A percentile compares a stretch with the other conserved stretches of the same genome.
phyloP scores from a whole-genome alignment of 2,113 vertebrate species.

The Eulemur rufifrons region DNA sequence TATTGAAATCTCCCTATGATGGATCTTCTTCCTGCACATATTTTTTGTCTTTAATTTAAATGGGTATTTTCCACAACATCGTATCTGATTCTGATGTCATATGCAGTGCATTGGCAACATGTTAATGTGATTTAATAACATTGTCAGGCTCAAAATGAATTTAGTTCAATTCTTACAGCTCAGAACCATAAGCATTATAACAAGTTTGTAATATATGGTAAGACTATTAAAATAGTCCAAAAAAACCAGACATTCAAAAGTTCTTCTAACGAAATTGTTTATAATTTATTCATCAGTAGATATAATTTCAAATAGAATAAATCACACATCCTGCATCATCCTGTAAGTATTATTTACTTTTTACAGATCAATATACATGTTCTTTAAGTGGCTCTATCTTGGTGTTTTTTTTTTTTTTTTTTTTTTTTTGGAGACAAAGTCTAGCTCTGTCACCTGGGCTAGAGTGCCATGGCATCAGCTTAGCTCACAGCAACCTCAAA shows the following conservation, averaged over 20 bases:
- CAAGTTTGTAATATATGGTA: slow-evolving; percentile 50
- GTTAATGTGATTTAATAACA: slow-evolving; percentile 31
- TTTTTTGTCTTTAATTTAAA: slow-evolving; percentile 15
- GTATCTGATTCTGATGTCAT: not conserved
- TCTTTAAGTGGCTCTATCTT: not conserved
- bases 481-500: no score
- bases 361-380: not conserved
- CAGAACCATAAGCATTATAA: slow-evolving; percentile 28
- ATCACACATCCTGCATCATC: slow-evolving; percentile 33
- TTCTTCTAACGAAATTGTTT: slow-evolving; percentile 59
- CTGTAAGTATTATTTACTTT: not conserved
- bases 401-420: no score
- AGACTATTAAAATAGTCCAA: slow-evolving; percentile 48
- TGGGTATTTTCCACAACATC: not conserved
- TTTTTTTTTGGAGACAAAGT: no score
- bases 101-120: not conserved
- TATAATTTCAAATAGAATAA: slow-evolving; percentile 53
- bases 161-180: slow-evolving; percentile 35
- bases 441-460: no score
- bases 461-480: no score
- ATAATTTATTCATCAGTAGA: slow-evolving; percentile 53
- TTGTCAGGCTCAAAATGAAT: slow-evolving; percentile 10
- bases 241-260: slow-evolving; percentile 29
- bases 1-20: not conserved
- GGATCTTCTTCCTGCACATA: not conserved